Conservation (phyloP, 2,797 vertebrate species). For the Champsocephalus gunnari region DNA sequence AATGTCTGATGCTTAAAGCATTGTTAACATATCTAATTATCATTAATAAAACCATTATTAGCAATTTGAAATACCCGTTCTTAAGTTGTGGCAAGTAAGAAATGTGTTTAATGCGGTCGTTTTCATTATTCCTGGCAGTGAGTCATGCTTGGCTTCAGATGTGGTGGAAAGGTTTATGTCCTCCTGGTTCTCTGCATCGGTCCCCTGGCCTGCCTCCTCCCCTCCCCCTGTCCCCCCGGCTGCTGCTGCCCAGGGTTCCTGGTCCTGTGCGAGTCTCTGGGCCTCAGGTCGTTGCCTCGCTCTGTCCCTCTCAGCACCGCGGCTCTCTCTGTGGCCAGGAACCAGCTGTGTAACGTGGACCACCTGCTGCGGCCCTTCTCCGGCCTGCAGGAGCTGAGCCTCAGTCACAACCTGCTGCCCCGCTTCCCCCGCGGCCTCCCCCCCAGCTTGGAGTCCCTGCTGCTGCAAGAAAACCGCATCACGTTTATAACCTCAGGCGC, state of each 20-base stretch:
- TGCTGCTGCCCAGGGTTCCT: conserved; percentile 84
- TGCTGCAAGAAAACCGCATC: conserved; percentile 85
- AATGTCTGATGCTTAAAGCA: not conserved
- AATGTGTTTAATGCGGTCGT: conserved; percentile 21
- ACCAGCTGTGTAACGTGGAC: conserved; percentile 86
- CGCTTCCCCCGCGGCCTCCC: conserved; percentile 86
- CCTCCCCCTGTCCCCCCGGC: conserved; percentile 78
- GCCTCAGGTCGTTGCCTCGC: conserved; percentile 81
- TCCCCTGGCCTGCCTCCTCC: conserved; percentile 53
- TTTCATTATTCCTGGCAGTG: conserved; percentile 67
- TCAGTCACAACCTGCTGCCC: conserved; percentile 83
- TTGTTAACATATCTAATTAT: not conserved
- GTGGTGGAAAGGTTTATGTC: conserved; percentile 43
- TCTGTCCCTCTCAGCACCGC: conserved; percentile 81
- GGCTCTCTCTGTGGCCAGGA: conserved; percentile 83
- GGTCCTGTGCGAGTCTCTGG: conserved; percentile 86
- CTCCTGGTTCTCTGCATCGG: conserved; percentile 76
- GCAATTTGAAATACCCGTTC: not conserved
- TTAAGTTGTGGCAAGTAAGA: not conserved
- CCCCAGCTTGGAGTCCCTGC: conserved; percentile 83
- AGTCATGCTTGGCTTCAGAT: conserved; percentile 80
- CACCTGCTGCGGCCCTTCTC: conserved; percentile 78
- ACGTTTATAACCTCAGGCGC: conserved; percentile 82
- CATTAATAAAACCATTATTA: not conserved
- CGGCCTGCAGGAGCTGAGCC: conserved; percentile 85